These are phyloP conservation scores for Hirtodrosophila duncani DNA, from an alignment of 2,888 invertebrate genomes.

Conservation along the genomic window DNA sequence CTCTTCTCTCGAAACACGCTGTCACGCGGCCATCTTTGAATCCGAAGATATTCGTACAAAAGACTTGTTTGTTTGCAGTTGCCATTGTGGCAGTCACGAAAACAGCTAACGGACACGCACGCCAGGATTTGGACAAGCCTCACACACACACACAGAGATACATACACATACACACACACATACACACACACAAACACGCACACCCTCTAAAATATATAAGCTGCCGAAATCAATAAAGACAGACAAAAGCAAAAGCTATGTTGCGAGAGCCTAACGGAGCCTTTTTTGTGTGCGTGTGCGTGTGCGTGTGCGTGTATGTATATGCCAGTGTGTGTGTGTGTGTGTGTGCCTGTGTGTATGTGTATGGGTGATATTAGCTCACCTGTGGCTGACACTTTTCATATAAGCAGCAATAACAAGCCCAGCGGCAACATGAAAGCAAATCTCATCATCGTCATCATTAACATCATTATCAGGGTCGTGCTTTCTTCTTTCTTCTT, in stretches of 20 bases:
- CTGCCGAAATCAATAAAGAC: slow-evolving; percentile 64
- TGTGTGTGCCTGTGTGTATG: slow-evolving; percentile 25
- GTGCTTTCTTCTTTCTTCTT: slow-evolving; percentile 30
- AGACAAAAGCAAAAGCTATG: slow-evolving; percentile 45
- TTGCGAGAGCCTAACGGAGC: slow-evolving; percentile 28
- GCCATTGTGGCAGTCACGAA: slow-evolving; percentile 55
- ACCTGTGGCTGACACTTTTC: slow-evolving; percentile 70
- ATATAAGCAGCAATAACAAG: slow-evolving; percentile 42
- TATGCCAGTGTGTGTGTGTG: slow-evolving; percentile 25
- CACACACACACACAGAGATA: background rate
- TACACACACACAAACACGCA: slow-evolving; percentile 2
- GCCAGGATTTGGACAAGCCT: slow-evolving; percentile 31
- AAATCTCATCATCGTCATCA: slow-evolving; percentile 40
- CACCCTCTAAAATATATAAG: slow-evolving; percentile 38
- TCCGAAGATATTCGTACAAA: slow-evolving; percentile 14
- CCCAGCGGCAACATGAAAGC: slow-evolving; percentile 15
- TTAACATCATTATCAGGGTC: too few species aligned
- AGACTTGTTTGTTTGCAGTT: slow-evolving; percentile 39
- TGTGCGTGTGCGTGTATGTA: slow-evolving; percentile 14
- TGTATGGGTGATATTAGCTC: slow-evolving; percentile 54
- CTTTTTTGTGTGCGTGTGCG: slow-evolving; percentile 13
- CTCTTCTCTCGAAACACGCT: too few species aligned
- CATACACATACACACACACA: slow-evolving; percentile 8
- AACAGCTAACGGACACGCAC: slow-evolving; percentile 30
- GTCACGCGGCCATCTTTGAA: background rate